phyloP scores from a whole-genome alignment of 2,113 vertebrate species.

The Hylia prasina region DNA sequence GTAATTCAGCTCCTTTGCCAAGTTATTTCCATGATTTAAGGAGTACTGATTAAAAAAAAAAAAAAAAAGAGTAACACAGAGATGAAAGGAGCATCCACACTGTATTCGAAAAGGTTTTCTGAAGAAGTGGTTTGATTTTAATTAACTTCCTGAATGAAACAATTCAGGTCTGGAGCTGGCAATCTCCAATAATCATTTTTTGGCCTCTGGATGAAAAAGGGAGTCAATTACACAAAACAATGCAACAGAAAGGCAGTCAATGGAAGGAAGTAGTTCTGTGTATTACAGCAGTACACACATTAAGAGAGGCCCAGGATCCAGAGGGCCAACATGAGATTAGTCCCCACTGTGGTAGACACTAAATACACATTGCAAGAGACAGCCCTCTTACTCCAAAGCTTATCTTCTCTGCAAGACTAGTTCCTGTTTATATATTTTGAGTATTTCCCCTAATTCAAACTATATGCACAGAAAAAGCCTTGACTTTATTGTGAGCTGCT shows the following conservation, averaged over 20 bases:
- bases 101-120: constrained; percentile 21
- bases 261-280: constrained; percentile 56
- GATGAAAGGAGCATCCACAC: constrained; percentile 53
- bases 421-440: constrained; percentile 52
- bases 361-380: constrained; percentile 1
- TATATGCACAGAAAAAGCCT: not conserved
- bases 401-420: constrained; percentile 39
- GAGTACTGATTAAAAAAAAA: constrained; percentile 16
- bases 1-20: constrained; percentile 54
- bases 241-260: constrained; percentile 42
- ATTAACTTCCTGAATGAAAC: constrained; percentile 67
- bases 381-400: not conserved
- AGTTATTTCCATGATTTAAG: constrained; percentile 64
- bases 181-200: constrained; percentile 59
- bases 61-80: not conserved
- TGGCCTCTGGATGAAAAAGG: constrained; percentile 52
- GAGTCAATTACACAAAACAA: constrained; percentile 61
- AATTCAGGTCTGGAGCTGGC: constrained; percentile 52
- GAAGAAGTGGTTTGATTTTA: constrained; percentile 58
- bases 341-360: not conserved
- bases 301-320: not conserved
- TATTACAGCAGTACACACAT: constrained; percentile 5
- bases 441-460: constrained; percentile 41
- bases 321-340: not conserved
- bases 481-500: not conserved